Conservation (phyloP, 2,797 vertebrate species). For the Pipistrellus pipistrellus region DNA sequence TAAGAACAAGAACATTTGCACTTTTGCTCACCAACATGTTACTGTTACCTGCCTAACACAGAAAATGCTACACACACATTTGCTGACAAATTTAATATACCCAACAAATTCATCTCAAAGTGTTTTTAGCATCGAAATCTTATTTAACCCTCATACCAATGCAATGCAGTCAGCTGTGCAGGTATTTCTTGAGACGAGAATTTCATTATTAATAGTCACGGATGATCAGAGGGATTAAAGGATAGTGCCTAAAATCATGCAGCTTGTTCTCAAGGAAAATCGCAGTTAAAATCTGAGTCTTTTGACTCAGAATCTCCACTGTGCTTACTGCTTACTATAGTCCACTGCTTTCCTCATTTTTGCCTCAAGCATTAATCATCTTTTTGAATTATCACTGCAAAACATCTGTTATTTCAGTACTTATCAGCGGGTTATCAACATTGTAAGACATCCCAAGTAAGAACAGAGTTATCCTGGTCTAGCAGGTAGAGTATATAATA, state of each 20-base stretch:
- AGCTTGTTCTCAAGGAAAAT: constrained; percentile 41
- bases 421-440: constrained; percentile 43
- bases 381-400: constrained; percentile 49
- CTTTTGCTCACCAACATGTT: neutral
- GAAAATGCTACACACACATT: neutral
- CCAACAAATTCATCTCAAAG: neutral
- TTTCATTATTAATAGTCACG: too few relatives aligned
- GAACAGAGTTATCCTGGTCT: neutral
- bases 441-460: constrained; percentile 20
- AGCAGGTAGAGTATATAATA: neutral
- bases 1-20: neutral
- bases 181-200: neutral
- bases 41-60: neutral
- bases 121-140: neutral
- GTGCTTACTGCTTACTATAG: constrained; percentile 10
- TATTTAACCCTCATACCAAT: neutral
- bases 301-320: neutral
- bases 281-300: constrained; percentile 44
- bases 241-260: neutral
- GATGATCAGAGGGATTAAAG: neutral
- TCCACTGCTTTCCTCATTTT: constrained; percentile 5
- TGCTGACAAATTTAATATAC: neutral
- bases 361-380: constrained; percentile 20
- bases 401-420: constrained; percentile 62
- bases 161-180: neutral